Percentiles rank a stretch among this genome's conserved stretches.
phyloP scores from a whole-genome alignment of 2,888 invertebrate species.

The Oconnorella tubifera region DNA sequence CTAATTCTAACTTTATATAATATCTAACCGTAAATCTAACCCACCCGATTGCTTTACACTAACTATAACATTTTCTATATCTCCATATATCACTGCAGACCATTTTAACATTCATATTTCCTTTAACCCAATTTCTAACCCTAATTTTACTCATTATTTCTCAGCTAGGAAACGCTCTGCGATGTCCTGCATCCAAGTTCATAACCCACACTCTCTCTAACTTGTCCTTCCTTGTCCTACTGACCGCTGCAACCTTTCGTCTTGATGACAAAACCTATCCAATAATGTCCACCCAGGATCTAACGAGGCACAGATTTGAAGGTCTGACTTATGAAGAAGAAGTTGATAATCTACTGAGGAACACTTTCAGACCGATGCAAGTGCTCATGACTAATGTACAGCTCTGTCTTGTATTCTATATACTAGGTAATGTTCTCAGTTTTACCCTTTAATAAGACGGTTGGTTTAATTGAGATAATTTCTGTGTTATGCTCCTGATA shows the following conservation, averaged over 20 bases:
- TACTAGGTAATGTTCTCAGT: constrained; percentile 50
- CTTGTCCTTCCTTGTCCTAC: constrained; percentile 65
- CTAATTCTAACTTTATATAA: too few species aligned
- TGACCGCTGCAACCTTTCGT: constrained; percentile 67
- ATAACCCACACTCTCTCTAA: constrained; percentile 68
- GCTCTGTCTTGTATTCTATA: constrained; percentile 55
- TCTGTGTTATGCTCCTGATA: too few species aligned
- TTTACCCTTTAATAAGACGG: too few species aligned
- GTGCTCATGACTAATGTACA: constrained; percentile 56
- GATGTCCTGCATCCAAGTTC: constrained; percentile 70
- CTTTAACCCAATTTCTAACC: too few species aligned
- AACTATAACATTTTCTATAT: too few species aligned
- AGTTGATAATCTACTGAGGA: constrained; percentile 32
- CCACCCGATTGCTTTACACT: too few species aligned
- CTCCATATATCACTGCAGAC: neutral
- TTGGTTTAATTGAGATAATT: too few species aligned
- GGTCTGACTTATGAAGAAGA: constrained; percentile 41
- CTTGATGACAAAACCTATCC: constrained; percentile 27
- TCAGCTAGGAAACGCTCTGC: constrained; percentile 53
- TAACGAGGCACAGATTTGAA: constrained; percentile 35
- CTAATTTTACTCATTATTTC: too few species aligned
- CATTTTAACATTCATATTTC: neutral
- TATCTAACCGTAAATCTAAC: too few species aligned
- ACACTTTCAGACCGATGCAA: constrained; percentile 47
- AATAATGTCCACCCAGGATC: constrained; percentile 35